Conservation (phyloP, 2,113 vertebrate species). For the Spheniscus mendiculus region DNA sequence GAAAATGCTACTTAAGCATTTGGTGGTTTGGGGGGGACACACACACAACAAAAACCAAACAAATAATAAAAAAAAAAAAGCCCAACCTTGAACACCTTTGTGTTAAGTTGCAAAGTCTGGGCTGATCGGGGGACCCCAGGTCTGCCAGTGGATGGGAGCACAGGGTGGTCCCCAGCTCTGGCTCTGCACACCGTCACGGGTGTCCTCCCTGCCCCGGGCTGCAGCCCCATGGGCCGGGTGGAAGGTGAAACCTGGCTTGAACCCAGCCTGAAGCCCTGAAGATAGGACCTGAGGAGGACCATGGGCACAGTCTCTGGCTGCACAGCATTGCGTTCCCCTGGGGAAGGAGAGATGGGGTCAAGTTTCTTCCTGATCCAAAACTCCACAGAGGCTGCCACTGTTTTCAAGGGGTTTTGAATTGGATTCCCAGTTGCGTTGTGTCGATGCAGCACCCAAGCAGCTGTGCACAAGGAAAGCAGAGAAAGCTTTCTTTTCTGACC, state of each 20-base stretch:
- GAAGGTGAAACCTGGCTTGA: neutral
- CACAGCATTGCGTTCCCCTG: neutral
- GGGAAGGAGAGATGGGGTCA: neutral
- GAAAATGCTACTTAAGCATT: neutral
- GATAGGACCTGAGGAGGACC: neutral
- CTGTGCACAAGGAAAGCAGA: neutral
- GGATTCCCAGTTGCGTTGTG: fast-evolving
- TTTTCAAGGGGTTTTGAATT: neutral
- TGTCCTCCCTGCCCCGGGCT: neutral
- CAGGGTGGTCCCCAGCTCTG: neutral
- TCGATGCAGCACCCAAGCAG: neutral
- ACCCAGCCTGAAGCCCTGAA: neutral
- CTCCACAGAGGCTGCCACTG: neutral
- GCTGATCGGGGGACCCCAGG: neutral
- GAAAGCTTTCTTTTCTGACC: neutral
- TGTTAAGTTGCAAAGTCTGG: neutral
- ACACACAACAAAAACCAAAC: neutral
- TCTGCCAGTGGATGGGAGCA: neutral
- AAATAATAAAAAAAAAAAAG: neutral
- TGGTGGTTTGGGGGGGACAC: neutral
- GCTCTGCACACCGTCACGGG: neutral
- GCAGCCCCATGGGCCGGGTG: neutral
- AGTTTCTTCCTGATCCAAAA: neutral
- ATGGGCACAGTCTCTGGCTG: neutral
- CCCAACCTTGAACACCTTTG: neutral